Evolutionary conservation across 2,888 invertebrate genomes (phyloP).

Genomic region (Isoperla grammatica): DNA sequence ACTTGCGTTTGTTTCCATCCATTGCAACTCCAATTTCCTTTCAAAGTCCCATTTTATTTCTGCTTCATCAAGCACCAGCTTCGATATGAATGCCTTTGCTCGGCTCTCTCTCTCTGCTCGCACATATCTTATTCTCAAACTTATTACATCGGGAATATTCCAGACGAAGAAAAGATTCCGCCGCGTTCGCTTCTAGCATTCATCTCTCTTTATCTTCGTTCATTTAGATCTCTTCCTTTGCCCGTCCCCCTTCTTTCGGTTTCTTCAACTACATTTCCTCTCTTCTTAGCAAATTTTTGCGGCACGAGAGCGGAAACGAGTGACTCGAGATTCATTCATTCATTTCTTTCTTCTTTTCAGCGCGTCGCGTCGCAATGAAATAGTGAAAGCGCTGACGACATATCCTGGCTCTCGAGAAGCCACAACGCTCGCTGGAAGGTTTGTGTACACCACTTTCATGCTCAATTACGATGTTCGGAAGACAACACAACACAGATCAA

Average conservation of each 20-base stretch:
- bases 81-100: slow-evolving; percentile 26
- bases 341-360: neutral
- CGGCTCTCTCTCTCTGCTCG: neutral
- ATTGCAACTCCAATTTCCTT: slow-evolving; percentile 30
- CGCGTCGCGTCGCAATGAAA: neutral
- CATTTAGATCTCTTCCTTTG: slow-evolving; percentile 22
- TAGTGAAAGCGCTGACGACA: too few relatives aligned
- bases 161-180: slow-evolving; percentile 15
- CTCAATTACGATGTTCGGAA: too few relatives aligned
- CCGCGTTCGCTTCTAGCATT: slow-evolving; percentile 13
- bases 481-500: too few relatives aligned
- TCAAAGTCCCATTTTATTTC: slow-evolving; percentile 28
- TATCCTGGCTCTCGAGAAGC: too few relatives aligned
- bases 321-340: neutral
- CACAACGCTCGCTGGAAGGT: too few relatives aligned
- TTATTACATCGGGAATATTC: slow-evolving; percentile 10
- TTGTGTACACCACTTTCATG: too few relatives aligned
- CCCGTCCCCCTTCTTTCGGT: slow-evolving; percentile 19
- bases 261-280: slow-evolving; percentile 19
- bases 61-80: slow-evolving; percentile 28
- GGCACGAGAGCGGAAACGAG: slow-evolving; percentile 21
- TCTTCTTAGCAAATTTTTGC: slow-evolving; percentile 21
- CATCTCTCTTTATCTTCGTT: slow-evolving; percentile 15
- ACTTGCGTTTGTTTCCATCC: slow-evolving; percentile 24
- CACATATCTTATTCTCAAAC: slow-evolving; percentile 19